Conservation (phyloP, 1,140 invertebrate species). For the Heliconius congener region DNA sequence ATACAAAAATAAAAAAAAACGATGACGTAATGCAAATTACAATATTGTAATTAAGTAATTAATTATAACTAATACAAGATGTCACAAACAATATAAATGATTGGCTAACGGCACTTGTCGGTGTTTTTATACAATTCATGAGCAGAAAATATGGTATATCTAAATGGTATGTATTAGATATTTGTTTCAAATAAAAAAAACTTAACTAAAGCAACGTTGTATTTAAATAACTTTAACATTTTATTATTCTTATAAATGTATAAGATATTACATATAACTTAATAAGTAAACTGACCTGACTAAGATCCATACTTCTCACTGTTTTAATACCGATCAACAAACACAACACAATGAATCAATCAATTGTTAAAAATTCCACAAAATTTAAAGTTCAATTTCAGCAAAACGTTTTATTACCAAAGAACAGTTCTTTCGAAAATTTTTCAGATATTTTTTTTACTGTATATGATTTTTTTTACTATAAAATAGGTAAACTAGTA, state of each 20-base stretch:
- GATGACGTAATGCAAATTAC: no score
- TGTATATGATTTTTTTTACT: neutral
- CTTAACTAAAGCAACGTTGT: no score
- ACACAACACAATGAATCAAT: neutral
- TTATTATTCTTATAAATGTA: neutral
- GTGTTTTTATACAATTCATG: no score
- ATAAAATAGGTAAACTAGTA: neutral
- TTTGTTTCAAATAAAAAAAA: no score
- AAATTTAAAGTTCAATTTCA: neutral
- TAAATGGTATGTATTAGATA: no score
- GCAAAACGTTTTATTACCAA: neutral
- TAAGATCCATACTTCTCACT: neutral
- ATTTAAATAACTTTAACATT: no score
- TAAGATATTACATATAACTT: neutral
- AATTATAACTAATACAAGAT: no score
- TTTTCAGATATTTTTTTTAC: neutral
- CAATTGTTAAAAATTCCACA: neutral
- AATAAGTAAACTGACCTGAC: neutral
- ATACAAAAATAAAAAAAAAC: no score
- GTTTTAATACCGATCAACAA: neutral
- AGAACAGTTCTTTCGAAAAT: neutral
- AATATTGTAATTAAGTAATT: no score
- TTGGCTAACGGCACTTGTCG: no score
- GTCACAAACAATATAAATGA: no score
- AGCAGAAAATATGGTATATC: no score